Percentiles rank a stretch among this genome's conserved stretches.
phyloP scores from a whole-genome alignment of 2,888 invertebrate genomes.

The Dryococelus australis region DNA sequence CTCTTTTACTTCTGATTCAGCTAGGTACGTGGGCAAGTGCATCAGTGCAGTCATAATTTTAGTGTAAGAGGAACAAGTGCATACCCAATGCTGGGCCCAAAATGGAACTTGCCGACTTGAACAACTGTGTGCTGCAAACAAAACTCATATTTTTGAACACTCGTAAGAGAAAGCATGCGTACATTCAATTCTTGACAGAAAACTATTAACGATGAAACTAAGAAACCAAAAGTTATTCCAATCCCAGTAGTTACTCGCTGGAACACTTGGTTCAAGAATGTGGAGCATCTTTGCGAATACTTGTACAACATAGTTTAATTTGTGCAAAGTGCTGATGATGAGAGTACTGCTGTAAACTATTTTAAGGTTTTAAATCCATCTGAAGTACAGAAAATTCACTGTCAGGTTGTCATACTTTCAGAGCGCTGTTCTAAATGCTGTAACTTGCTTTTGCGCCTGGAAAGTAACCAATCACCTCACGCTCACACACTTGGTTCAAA shows the following conservation, averaged over 20 bases:
- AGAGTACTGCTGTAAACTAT: not conserved
- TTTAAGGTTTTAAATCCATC: not conserved
- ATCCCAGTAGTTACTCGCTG: not conserved
- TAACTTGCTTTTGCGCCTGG: too few relatives aligned
- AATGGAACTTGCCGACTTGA: not conserved
- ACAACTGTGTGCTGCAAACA: not conserved
- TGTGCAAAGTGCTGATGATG: not conserved
- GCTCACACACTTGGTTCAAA: too few relatives aligned
- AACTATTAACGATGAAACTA: too few relatives aligned
- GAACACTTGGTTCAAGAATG: slow-evolving; percentile 10
- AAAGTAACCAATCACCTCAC: too few relatives aligned
- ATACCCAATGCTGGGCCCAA: not conserved
- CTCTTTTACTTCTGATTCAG: not conserved
- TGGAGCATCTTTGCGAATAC: not conserved
- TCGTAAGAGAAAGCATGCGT: not conserved
- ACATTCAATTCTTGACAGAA: not conserved
- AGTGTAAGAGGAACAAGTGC: not conserved
- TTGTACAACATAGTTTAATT: not conserved
- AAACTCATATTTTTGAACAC: not conserved
- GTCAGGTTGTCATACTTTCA: too few relatives aligned
- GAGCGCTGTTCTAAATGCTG: too few relatives aligned
- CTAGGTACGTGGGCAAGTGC: not conserved
- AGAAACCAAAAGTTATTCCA: too few relatives aligned
- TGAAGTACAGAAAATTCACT: not conserved
- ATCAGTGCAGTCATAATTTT: not conserved